A percentile compares a stretch with the other conserved stretches of the same genome.
Evolutionary conservation across 2,888 invertebrate genomes (phyloP).

Genomic region (Euplexia lucipara): DNA sequence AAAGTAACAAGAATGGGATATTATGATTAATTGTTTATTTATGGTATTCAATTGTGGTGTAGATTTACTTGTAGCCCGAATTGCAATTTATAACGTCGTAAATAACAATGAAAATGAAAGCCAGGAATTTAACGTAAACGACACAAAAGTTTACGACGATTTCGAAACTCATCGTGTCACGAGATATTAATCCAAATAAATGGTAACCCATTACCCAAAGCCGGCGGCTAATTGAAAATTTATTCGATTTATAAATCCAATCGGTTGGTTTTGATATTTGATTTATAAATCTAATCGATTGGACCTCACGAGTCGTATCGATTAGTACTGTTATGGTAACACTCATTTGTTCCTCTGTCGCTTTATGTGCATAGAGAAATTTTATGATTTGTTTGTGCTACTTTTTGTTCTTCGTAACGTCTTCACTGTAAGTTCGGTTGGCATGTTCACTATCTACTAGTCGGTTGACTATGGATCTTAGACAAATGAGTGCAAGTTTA

Average conservation of each 20-base stretch:
- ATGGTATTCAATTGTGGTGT: too few species aligned
- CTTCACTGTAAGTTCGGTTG: background rate
- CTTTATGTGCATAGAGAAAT: conserved; percentile 54
- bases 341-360: conserved; percentile 62
- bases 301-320: conserved; percentile 67
- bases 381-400: conserved; percentile 49
- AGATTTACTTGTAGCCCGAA: background rate
- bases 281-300: conserved; percentile 69
- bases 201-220: conserved; percentile 61
- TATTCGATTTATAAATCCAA: conserved; percentile 73
- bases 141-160: conserved; percentile 23
- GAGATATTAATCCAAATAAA: conserved; percentile 67
- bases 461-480: conserved; percentile 2
- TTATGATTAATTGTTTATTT: background rate
- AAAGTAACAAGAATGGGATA: background rate
- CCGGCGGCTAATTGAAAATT: conserved; percentile 67
- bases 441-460: background rate
- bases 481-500: background rate
- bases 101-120: background rate
- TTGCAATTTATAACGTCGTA: background rate
- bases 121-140: conserved; percentile 1
- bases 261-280: conserved; percentile 66
- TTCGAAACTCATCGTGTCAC: conserved; percentile 56
- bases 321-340: conserved; percentile 64
- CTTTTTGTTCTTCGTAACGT: conserved; percentile 26